Conservation (phyloP, 1,140 invertebrate genomes). For the Pseudomyrmex pallidus region DNA sequence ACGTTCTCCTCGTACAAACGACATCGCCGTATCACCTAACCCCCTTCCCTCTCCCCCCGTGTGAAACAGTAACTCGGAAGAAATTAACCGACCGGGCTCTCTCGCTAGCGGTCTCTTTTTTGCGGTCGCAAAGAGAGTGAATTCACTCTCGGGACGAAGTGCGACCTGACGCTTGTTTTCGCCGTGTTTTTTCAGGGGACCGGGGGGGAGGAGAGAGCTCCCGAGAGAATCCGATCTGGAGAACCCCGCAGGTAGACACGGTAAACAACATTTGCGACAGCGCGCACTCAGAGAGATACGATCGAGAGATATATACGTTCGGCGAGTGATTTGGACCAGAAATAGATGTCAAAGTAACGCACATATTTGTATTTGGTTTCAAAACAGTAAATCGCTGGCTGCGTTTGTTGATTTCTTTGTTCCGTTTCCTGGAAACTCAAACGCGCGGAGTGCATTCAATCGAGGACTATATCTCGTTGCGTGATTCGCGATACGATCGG, state of each 20-base stretch:
- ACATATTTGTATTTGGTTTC: no score
- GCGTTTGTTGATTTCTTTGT: not conserved
- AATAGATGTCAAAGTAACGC: not conserved
- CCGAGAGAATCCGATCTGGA: not conserved
- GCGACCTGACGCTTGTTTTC: slow-evolving; percentile 37
- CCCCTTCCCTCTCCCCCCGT: slow-evolving; percentile 27
- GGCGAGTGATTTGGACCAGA: not conserved
- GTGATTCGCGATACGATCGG: not conserved
- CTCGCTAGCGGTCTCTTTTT: slow-evolving; percentile 54
- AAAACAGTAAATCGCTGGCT: not conserved
- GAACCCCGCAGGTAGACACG: not conserved
- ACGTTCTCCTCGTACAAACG: slow-evolving; percentile 68
- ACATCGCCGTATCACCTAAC: slow-evolving; percentile 70
- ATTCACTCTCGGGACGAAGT: slow-evolving; percentile 60
- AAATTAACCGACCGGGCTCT: slow-evolving; percentile 72
- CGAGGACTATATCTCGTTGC: not conserved
- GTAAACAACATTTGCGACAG: not conserved
- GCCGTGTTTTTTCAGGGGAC: not conserved
- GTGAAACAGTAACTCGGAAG: slow-evolving; percentile 72
- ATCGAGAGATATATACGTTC: not conserved
- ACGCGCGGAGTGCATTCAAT: not conserved
- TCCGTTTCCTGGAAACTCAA: not conserved
- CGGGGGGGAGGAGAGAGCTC: not conserved
- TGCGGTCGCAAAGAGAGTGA: slow-evolving; percentile 32
- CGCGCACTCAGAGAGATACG: not conserved